Evolutionary conservation across 2,888 invertebrate species (phyloP).

Genomic region (Schizaphis graminum): DNA sequence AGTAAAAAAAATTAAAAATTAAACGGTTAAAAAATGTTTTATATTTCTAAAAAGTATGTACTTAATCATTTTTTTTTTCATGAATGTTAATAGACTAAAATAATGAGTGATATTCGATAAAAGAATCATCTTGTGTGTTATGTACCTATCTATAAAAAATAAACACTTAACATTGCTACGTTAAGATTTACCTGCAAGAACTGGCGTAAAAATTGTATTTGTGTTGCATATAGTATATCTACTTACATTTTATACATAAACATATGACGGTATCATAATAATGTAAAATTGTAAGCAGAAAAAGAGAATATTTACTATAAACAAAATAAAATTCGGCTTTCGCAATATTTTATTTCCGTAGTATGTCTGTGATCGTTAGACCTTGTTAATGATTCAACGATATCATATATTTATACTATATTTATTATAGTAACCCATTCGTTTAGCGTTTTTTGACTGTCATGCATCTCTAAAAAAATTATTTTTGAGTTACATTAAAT

Average conservation of each 20-base stretch:
- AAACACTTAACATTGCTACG: background rate
- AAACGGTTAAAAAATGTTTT: too few relatives aligned
- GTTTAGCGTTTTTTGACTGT: background rate
- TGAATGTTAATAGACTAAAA: too few relatives aligned
- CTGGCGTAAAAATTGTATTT: background rate
- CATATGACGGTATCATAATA: background rate
- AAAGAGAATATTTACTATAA: background rate
- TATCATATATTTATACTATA: background rate
- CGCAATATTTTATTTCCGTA: slow-evolving; percentile 25
- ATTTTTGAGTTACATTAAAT: background rate
- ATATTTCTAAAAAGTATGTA: too few relatives aligned
- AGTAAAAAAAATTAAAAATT: too few relatives aligned
- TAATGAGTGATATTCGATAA: too few relatives aligned
- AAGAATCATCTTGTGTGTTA: background rate
- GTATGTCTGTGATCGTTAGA: background rate
- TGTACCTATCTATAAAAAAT: background rate
- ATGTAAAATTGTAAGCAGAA: background rate
- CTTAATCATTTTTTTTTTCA: too few relatives aligned
- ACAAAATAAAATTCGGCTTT: slow-evolving; percentile 38
- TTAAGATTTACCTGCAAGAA: slow-evolving; percentile 12
- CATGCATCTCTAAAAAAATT: background rate
- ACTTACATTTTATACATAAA: background rate
- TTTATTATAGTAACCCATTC: background rate
- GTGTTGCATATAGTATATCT: background rate
- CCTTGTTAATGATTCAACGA: background rate